Base-by-base conservation (phyloP, 2,888 invertebrate genomes). In the Yponomeuta malinellus region DNA sequence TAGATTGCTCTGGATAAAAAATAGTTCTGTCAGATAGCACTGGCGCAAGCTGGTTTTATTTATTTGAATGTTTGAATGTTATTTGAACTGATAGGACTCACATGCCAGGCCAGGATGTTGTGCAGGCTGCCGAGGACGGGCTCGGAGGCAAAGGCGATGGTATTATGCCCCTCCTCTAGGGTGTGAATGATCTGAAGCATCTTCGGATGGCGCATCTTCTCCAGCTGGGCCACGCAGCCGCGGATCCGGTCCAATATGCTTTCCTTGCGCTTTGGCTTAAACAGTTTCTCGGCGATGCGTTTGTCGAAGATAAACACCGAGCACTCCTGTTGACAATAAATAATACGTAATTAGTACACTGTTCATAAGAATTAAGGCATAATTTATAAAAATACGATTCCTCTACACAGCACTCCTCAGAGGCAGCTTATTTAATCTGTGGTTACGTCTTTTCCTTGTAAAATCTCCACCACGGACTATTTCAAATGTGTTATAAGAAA, bases 251-350 rank as follows among this genome's bases (percentile, higher is more conserved):
- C 98, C 9, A 98, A 95, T 77, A 98, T 96, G n/a, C 95, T 95
- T 82, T 98, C 98, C 83, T 97, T 97, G 72, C 97, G 94, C 77
- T 97, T 96, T 4, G 98, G 98, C 81, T 97, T 98, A 90, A 97
- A 97, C 65, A 98, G 90, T 83, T 98, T 98, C 81, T 98, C 98
- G 0, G 97, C 98, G 71, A 96, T 95, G 75, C 96, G 95, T 86
- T 98, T 98, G 88, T 98, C 98, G 85, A 98, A 98, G 72, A 98
- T 93, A 89, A 98, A 98, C 74, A 98, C 95, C 0, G 98, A 98
- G 74, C 97, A 97, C 89, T 97, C 98, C 98, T 98, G 93, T 10
- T 90, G 86, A 74, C 76, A 75, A 74, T 75, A 15, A 75, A 74
- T 75, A 15, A 59, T 15, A 59, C 15, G 52, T 15, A 59, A 15